Conservation (phyloP, 2,797 vertebrate species). For the Loriculus beryllinus region DNA sequence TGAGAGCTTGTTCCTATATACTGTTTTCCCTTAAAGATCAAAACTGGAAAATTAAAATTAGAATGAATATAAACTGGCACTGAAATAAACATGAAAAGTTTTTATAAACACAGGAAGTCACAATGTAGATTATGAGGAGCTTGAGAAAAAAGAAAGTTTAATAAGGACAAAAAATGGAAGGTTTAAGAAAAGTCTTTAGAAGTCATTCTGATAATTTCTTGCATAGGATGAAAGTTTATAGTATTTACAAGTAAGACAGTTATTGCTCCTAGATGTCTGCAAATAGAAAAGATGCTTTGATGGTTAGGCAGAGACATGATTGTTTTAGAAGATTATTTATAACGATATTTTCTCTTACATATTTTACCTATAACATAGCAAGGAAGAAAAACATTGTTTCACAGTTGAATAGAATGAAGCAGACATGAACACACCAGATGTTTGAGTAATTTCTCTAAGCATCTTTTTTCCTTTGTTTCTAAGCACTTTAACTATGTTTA, state of each 20-base stretch:
- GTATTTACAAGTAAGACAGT: slow-evolving; percentile 50
- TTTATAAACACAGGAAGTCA: slow-evolving; percentile 66
- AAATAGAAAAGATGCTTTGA: slow-evolving; percentile 64
- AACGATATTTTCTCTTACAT: slow-evolving; percentile 27
- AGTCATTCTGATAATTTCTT: slow-evolving; percentile 55
- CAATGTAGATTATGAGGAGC: slow-evolving; percentile 61
- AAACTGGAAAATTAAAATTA: slow-evolving; percentile 50
- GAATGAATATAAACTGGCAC: slow-evolving; percentile 53
- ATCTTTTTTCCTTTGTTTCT: slow-evolving; percentile 33
- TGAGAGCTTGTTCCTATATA: not conserved
- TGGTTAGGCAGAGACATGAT: slow-evolving; percentile 59
- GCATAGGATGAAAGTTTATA: slow-evolving; percentile 38
- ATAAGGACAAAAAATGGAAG: slow-evolving; percentile 63
- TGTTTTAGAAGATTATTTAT: slow-evolving; percentile 42
- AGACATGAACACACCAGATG: slow-evolving; percentile 37
- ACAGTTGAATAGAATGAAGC: slow-evolving; percentile 49
- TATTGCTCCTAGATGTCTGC: slow-evolving; percentile 59
- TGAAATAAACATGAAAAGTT: slow-evolving; percentile 57
- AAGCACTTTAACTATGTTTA: slow-evolving; percentile 3
- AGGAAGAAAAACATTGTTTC: slow-evolving; percentile 57
- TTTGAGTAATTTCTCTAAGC: slow-evolving; percentile 19
- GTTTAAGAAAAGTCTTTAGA: slow-evolving; percentile 58
- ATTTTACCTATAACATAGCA: slow-evolving; percentile 42
- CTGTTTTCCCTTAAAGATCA: not conserved
- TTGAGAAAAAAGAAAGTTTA: slow-evolving; percentile 67